Percentiles rank a stretch among this genome's conserved stretches.
These are phyloP conservation scores for Sitodiplosis mosellana DNA, from an alignment of 1,140 invertebrate genomes.

Conservation along the genomic window DNA sequence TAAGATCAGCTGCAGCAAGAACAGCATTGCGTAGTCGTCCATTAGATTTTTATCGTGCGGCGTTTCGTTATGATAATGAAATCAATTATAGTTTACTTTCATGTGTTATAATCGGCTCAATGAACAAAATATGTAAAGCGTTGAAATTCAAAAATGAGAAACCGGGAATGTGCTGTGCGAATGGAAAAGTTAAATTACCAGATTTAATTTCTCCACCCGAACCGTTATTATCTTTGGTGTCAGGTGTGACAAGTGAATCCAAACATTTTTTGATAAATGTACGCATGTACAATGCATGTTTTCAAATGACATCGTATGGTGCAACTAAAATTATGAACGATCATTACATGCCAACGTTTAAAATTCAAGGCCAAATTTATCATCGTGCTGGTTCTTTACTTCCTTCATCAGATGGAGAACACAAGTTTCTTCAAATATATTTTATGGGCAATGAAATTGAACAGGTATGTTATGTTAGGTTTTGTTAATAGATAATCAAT, in stretches of 20 bases:
- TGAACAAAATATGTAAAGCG: slow-evolving; percentile 10
- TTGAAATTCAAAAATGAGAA: slow-evolving; percentile 6
- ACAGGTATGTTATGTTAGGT: too few relatives aligned
- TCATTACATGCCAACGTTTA: slow-evolving; percentile 27
- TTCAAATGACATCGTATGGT: slow-evolving; percentile 12
- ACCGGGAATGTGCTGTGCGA: slow-evolving; percentile 6
- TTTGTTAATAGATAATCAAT: too few relatives aligned
- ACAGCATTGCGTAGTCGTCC: too few relatives aligned
- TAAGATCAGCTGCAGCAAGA: too few relatives aligned
- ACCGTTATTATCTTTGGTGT: slow-evolving; percentile 5
- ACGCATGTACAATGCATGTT: slow-evolving; percentile 9
- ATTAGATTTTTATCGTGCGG: too few relatives aligned
- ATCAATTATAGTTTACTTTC: neutral
- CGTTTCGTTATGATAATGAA: neutral
- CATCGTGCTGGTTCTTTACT: slow-evolving; percentile 23
- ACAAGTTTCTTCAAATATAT: slow-evolving; percentile 27
- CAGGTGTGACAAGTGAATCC: slow-evolving; percentile 10
- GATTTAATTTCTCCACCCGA: neutral
- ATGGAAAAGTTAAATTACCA: slow-evolving; percentile 4
- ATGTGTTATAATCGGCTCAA: slow-evolving; percentile 5
- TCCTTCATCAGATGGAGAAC: slow-evolving; percentile 12
- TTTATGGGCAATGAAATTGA: slow-evolving; percentile 21
- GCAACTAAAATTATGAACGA: slow-evolving; percentile 4
- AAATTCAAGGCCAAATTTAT: slow-evolving; percentile 30
- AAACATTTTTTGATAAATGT: slow-evolving; percentile 24